Base-by-base conservation (phyloP, 1,140 invertebrate genomes). In the Drosophila quadrilineata region DNA sequence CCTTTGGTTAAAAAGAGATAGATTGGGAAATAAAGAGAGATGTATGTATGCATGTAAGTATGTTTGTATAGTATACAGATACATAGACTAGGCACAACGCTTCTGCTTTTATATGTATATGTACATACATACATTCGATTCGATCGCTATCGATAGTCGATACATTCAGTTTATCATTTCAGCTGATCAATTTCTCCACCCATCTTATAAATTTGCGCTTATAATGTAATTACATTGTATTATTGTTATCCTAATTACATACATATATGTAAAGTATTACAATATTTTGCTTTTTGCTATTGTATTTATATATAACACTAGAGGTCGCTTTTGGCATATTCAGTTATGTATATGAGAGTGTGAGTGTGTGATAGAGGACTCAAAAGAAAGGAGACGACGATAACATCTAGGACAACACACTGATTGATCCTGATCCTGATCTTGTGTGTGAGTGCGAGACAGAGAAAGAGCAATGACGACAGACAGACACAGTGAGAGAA, bases 151-250 rank as follows among this genome's bases (percentile, higher is more conserved):
- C 53, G 38, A 60, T 53, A 40, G 66, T 49, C 41, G 31, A 21
- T 63, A 64, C 38, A 56, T 56, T 41, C 16, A 54, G 40, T 71
- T 60, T 22, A 38, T 36, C 40, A 29, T 3, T 14, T 35, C 5
- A 35, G 16, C 24, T 45, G 48, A 62, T 59, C 19, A 40, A 48
- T 68, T 77, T 68, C 87, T 88, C 87, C 87, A 88, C 87, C 87
- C 87, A 88, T 59, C 87, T 88, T 88, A 79, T 80, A 87, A 87
- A 67, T 77, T 60, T 79, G 65, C 62, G 57, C 82, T 87, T 87
- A 87, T 77, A 84, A n/a, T n/a, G n/a, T n/a, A n/a, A 84, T 84
- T 86, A 84, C 58, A 40, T 79, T 62, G 58, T 79, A 60, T 67
- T 60, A n/a, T n/a, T n/a, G n/a, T n/a, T 84, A 82, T 52, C 52